phyloP scores from a whole-genome alignment of 1,140 invertebrate species.

The Drosophila ohnishii region DNA sequence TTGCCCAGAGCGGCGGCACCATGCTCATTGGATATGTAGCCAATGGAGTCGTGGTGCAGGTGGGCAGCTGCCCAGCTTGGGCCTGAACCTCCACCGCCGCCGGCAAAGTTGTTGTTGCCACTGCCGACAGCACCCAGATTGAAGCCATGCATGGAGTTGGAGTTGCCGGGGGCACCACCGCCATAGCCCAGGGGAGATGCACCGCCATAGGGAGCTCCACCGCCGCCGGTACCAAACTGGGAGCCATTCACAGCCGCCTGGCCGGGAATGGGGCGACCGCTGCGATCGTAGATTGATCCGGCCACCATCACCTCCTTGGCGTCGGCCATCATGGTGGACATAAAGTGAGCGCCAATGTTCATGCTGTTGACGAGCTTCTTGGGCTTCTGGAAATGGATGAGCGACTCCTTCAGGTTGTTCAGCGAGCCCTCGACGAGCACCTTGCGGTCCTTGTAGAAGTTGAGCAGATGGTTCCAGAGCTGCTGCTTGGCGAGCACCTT shows the following conservation, averaged over 20 bases:
- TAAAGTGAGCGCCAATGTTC: slow-evolving; percentile 98
- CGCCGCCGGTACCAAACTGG: slow-evolving; percentile 11
- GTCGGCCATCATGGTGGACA: slow-evolving; percentile 97
- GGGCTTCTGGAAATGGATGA: slow-evolving; percentile 98
- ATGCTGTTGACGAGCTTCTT: slow-evolving; percentile 96
- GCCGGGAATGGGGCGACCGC: slow-evolving; percentile 77
- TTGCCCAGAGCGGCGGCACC: slow-evolving; percentile 90
- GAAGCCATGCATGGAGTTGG: slow-evolving; percentile 75
- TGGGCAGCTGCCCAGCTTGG: slow-evolving; percentile 50
- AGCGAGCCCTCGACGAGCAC: slow-evolving; percentile 98
- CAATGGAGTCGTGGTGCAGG: slow-evolving; percentile 94
- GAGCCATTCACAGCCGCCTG: slow-evolving; percentile 29
- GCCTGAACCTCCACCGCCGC: background rate
- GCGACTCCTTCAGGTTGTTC: slow-evolving; percentile 98
- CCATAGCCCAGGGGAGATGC: slow-evolving; percentile 13
- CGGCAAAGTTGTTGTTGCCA: slow-evolving; percentile 31
- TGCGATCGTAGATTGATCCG: slow-evolving; percentile 89
- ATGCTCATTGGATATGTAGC: slow-evolving; percentile 94
- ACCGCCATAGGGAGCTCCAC: slow-evolving; percentile 18
- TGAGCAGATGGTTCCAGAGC: slow-evolving; percentile 98
- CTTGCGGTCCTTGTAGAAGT: slow-evolving; percentile 99
- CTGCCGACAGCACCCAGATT: slow-evolving; percentile 9
- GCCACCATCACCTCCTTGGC: slow-evolving; percentile 95
- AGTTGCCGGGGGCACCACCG: slow-evolving; percentile 4
- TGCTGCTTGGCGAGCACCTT: slow-evolving; percentile 99